Conservation (phyloP, 2,797 vertebrate species). For the Potorous gilbertii region DNA sequence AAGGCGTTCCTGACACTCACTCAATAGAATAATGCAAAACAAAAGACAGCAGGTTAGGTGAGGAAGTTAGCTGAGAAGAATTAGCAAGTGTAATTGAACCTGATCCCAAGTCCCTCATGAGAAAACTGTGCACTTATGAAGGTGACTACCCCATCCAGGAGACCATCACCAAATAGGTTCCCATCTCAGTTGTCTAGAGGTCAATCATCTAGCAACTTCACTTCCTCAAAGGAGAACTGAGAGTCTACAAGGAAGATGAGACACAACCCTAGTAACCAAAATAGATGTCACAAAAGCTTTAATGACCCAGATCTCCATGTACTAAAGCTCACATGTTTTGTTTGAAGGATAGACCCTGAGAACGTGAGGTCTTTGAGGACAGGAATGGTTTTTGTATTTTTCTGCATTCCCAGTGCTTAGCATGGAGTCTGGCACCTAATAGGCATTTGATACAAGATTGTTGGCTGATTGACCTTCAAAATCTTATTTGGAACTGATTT, state of each 20-base stretch:
- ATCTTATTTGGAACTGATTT: neutral
- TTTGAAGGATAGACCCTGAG: neutral
- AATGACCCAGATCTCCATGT: neutral
- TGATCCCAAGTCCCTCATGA: neutral
- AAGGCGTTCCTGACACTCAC: neutral
- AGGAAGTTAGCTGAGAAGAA: neutral
- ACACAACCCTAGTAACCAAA: neutral
- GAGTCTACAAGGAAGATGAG: neutral
- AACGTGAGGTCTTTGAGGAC: neutral
- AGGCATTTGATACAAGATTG: neutral
- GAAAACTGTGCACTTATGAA: neutral
- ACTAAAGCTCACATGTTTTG: neutral
- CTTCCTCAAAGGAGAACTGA: neutral
- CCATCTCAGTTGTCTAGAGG: neutral
- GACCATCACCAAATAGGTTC: neutral
- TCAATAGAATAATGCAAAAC: fast-evolving
- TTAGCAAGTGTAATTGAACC: neutral
- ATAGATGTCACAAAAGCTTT: neutral
- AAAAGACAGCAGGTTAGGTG: neutral
- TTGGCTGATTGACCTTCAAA: neutral
- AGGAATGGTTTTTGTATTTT: neutral
- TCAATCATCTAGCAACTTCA: neutral
- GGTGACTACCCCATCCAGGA: neutral
- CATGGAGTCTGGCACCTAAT: neutral
- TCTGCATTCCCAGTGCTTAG: neutral